Base-by-base conservation (phyloP, 2,797 vertebrate genomes). In the Chrysocyon brachyurus region DNA sequence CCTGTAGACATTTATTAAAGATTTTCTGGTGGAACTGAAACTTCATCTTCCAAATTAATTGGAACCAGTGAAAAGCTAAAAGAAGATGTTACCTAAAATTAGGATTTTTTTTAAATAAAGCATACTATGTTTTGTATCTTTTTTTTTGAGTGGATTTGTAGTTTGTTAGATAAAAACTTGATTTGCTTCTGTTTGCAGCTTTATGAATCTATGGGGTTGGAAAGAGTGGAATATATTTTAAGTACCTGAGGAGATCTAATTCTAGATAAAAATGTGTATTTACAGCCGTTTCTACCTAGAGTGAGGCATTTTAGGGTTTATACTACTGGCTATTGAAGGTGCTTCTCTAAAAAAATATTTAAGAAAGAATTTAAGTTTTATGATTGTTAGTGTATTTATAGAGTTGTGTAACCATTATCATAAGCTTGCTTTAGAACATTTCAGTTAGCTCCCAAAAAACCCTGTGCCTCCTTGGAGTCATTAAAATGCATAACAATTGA, bases 401-500 rank as follows among this genome's bases (percentile, higher is more conserved):
- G 31, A 83, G 49, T 82, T 90, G 73, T 79, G 31, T 82, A 86
- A 89, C 26, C 28, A 28, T 88, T 89, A 52, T 3, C 22, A 81
- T 14, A 84, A 0, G 81, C 63, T 94, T 79, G 24, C 40, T 89
- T 90, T 86, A 79, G 57, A 93, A 75, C 19, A 82, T 72, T 73
- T 91, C 17, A 5, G 2, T 87, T 81, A 88, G 0, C 26, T 12
- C 1, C 21, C 5, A 9, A 28, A n/a, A 95, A 91, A 56, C 6
- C 2, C 81, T 36, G 3, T 86, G 40, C 31, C 36, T n/a, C 81
- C 96, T 87, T 87, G 59, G 12, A 66, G 52, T 94, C 68, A 89
- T 94, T 92, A 73, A 94, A 90, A 28, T 90, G 36, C 49, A 75
- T 92, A 95, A 79, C 68, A 96, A 68, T 5, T 89, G 73, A 85